Evolutionary conservation across 2,797 vertebrate genomes (phyloP).

Genomic region (Gymnoscopelus microlampas): DNA sequence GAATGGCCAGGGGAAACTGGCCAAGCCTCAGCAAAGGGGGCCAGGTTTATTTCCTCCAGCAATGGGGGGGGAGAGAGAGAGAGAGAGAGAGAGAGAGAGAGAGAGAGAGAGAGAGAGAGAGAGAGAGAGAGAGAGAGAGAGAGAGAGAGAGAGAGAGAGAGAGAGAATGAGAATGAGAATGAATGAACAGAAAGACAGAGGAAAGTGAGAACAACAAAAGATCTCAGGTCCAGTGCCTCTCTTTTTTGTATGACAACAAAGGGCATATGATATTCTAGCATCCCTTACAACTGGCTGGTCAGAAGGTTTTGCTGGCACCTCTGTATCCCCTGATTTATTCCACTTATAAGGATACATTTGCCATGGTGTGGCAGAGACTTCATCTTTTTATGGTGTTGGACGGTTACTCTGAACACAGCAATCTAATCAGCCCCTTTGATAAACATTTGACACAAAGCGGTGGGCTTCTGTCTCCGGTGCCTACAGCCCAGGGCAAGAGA

Average conservation of each 20-base stretch:
- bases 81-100: slow-evolving; percentile 2
- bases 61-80: slow-evolving; percentile 52
- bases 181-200: slow-evolving; percentile 72
- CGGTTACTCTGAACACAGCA: slow-evolving; percentile 75
- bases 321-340: slow-evolving; percentile 36
- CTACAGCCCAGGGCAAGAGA: slow-evolving; percentile 83
- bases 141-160: slow-evolving; percentile 54
- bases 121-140: slow-evolving; percentile 74
- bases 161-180: slow-evolving; percentile 65
- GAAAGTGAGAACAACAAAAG: slow-evolving; percentile 82
- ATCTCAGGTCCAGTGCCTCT: slow-evolving; percentile 62
- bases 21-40: slow-evolving; percentile 67
- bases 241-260: slow-evolving; percentile 75
- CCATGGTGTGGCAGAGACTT: slow-evolving; percentile 45
- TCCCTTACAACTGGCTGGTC: slow-evolving; percentile 66
- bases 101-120: slow-evolving; percentile 65
- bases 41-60: slow-evolving; percentile 42
- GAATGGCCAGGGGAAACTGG: slow-evolving; percentile 75
- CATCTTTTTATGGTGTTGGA: slow-evolving; percentile 54
- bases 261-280: slow-evolving; percentile 74
- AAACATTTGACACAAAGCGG: slow-evolving; percentile 85
- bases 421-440: slow-evolving; percentile 86
- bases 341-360: slow-evolving; percentile 47
- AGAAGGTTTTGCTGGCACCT: slow-evolving; percentile 65
- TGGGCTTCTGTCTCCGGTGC: slow-evolving; percentile 80